Evolutionary conservation across 2,797 vertebrate species (phyloP), one percentile per base, ranked within the genome.

Genomic region (Melanotaenia maccullochi): DNA sequence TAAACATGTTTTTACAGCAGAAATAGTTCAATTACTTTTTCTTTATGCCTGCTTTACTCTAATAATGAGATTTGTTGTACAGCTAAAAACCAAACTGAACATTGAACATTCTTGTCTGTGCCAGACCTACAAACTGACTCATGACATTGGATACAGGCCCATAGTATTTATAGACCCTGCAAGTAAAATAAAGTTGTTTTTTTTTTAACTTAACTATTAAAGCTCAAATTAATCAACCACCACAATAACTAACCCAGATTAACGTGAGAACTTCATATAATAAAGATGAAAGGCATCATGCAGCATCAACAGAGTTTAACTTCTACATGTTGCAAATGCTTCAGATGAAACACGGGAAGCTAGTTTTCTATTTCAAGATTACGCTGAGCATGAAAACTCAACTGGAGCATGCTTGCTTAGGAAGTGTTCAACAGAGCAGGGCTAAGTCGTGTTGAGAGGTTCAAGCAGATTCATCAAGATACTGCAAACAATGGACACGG

Each of bases 341-440:
- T 87, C 70, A 69, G 56, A 78, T 93, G 91, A 90, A 92, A 92
- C 84, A 82, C 71, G 28, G 89, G 90, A 91, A 71, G 77, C 84
- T 60, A 24, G 88, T 89, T 87, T 91, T 92, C 93, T 95, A 95
- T 95, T 95, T 95, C 89, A 84, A 93, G 93, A 93, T 91, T 79
- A 82, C 70, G 93, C 94, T 94, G 95, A 93, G 91, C 88, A 83
- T 75, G 91, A 90, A 81, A 92, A 86, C 77, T 66, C 58, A 44
- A 66, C 42, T 78, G 54, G 24, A 65, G 79, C 61, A 55, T 33
- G 54, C 76, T 68, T 8, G 24, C 75, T 88, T 73, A 73, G 84
- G 87, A 79, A 73, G 87, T 73, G 80, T 78, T 67, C 79, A 75
- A 80, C 86, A 83, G 85, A 81, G 73, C 68, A 60, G 83, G 14